Evolutionary conservation across 2,888 invertebrate species (phyloP).

Genomic region (Clivina fossor): DNA sequence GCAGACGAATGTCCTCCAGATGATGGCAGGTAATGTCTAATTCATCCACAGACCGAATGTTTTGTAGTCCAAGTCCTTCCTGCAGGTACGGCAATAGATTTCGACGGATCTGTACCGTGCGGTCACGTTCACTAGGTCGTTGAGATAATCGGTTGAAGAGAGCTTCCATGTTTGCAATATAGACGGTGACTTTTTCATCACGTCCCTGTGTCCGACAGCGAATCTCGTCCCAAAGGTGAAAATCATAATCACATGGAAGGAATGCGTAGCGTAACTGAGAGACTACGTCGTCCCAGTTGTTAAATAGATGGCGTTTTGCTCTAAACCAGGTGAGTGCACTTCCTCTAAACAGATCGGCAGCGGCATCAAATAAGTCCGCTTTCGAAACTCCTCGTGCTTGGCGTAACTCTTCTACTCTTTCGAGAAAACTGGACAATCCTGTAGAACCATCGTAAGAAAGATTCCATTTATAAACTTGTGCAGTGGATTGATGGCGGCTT

Average conservation of each 20-base stretch:
- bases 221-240: conserved; percentile 36
- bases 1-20: conserved; percentile 28
- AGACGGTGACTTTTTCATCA: conserved; percentile 35
- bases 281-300: conserved; percentile 33
- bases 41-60: conserved; percentile 14
- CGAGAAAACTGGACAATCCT: too few species aligned
- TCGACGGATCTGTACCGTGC: conserved; percentile 30
- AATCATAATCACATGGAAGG: conserved; percentile 37
- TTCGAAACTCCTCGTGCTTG: too few species aligned
- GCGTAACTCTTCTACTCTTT: too few species aligned
- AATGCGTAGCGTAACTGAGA: conserved; percentile 26
- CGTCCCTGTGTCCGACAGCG: conserved; percentile 33
- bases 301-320: conserved; percentile 22
- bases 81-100: too few species aligned
- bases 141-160: conserved; percentile 29
- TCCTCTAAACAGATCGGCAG: conserved; percentile 39
- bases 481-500: too few species aligned
- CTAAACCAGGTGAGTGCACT: conserved; percentile 40
- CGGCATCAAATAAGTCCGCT: too few species aligned
- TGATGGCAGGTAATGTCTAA: conserved; percentile 21
- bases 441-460: too few species aligned
- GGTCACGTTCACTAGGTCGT: conserved; percentile 26
- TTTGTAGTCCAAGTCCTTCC: too few species aligned
- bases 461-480: too few species aligned
- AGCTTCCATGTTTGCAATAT: conserved; percentile 36